Evolutionary conservation across 2,888 invertebrate species (phyloP).

Genomic region (Chloromyia formosa): DNA sequence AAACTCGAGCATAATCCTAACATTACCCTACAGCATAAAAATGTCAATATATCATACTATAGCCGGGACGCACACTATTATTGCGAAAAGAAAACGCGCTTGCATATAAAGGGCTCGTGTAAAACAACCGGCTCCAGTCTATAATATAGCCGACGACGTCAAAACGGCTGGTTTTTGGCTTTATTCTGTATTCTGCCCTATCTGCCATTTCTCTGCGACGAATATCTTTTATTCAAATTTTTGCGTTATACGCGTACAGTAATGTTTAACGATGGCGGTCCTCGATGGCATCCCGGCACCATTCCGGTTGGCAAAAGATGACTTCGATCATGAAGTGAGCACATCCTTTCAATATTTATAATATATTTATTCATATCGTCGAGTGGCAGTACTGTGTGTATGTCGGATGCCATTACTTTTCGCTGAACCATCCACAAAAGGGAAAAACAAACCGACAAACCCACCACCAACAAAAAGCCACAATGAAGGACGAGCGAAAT

Average conservation of each 20-base stretch:
- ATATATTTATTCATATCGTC: not conserved
- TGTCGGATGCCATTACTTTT: slow-evolving; percentile 20
- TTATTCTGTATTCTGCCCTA: not conserved
- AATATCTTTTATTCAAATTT: slow-evolving; percentile 40
- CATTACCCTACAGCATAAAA: slow-evolving; percentile 25
- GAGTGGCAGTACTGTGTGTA: not conserved
- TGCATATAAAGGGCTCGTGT: not conserved
- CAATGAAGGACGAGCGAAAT: not conserved
- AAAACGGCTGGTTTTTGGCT: not conserved
- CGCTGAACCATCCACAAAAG: too few relatives aligned
- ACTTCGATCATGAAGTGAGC: slow-evolving; percentile 35
- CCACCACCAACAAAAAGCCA: too few relatives aligned
- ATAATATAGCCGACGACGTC: too few relatives aligned
- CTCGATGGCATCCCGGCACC: too few relatives aligned
- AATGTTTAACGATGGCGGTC: too few relatives aligned
- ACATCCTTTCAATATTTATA: slow-evolving; percentile 26
- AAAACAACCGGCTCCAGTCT: too few relatives aligned
- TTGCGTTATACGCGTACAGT: too few relatives aligned
- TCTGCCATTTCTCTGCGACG: not conserved
- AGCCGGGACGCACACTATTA: not conserved
- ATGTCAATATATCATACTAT: slow-evolving; percentile 31
- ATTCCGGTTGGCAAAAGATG: too few relatives aligned
- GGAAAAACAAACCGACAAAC: too few relatives aligned
- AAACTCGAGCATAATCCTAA: slow-evolving; percentile 24
- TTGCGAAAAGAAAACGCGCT: too few relatives aligned